Evolutionary conservation across 2,113 vertebrate species (phyloP), one percentile per base, ranked within the genome.

Genomic region (Periophthalmodon schlosseri): DNA sequence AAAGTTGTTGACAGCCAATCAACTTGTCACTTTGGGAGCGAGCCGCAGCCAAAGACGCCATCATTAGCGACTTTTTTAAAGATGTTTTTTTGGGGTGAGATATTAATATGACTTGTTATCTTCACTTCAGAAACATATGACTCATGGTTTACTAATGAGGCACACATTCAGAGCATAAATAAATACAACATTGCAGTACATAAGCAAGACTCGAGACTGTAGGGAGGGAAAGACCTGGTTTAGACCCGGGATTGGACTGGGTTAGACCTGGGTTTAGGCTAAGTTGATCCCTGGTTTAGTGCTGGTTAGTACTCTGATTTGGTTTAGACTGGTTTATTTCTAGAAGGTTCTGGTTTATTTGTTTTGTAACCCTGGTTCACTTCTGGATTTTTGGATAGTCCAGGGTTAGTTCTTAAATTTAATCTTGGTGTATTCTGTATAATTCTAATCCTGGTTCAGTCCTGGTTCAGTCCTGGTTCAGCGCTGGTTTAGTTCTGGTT

Each of bases 1-100:
- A 89, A 93, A 93, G 87, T 93, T 91, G 93, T 91, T 93, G 91
- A 93, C 91, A 94, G 91, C 87, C 89, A 93, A 90, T 93, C 93
- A 93, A 89, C 90, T 92, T 93, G 88, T 92, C 83, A 84, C 90
- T 86, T 89, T 80, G 84, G 69, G 75, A 86, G 28, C 49, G 71
- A 67, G 70, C 80, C 82, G 84, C 68, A 82, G 87, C 87, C 88
- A 89, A 86, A 70, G 72, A 1, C 33, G 80, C 36, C 65, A 75
- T 85, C 86, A 86, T 89, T 89, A 89, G 74, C 87, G 74, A 87
- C 68, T 86, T 82, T 76, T 77, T 72, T 73, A 34, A 60, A 34
- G 60, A 63, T 77, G 67, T 70, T 58, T 81, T 68, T 79, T 76
- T 66, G 72, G 74, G 71, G 34, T 73, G 50, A 56, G 77, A 82